phyloP scores from a whole-genome alignment of 2,797 vertebrate species.

The Bradypus variegatus region DNA sequence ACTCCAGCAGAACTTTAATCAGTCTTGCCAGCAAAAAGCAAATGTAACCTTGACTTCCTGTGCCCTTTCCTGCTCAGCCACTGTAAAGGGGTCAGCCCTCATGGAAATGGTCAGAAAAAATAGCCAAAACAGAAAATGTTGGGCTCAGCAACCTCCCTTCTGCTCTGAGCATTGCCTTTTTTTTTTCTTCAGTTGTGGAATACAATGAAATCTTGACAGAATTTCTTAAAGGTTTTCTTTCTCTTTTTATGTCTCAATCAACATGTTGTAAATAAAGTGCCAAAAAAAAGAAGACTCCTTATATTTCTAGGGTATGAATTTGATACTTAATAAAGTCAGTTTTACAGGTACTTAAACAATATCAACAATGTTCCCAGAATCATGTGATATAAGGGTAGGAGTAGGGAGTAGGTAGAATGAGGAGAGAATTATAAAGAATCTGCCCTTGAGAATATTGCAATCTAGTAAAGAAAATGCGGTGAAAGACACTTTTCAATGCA shows the following conservation, averaged over 20 bases:
- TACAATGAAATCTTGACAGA: neutral
- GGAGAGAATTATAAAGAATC: neutral
- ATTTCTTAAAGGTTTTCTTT: slow-evolving; percentile 13
- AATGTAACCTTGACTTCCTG: neutral
- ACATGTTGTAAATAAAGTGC: neutral
- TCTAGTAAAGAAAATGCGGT: neutral
- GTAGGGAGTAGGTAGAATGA: neutral
- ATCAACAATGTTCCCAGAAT: neutral
- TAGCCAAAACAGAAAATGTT: neutral
- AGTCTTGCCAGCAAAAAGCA: slow-evolving; percentile 19
- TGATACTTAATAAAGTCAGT: neutral
- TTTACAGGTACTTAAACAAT: neutral
- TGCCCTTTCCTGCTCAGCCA: slow-evolving; percentile 25
- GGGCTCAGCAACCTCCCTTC: neutral
- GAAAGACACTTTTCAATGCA: neutral
- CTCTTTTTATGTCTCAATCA: neutral
- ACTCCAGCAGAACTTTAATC: neutral
- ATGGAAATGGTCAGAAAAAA: neutral
- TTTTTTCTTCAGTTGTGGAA: neutral
- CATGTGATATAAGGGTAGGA: neutral
- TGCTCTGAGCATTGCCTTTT: neutral
- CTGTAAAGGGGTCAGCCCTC: neutral
- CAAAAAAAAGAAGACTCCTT: neutral
- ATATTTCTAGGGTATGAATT: neutral
- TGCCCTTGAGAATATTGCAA: neutral